Percentiles rank a stretch among this genome's conserved stretches.
Evolutionary conservation across 2,888 invertebrate species (phyloP).

Genomic region (Metopia argyrocephala): DNA sequence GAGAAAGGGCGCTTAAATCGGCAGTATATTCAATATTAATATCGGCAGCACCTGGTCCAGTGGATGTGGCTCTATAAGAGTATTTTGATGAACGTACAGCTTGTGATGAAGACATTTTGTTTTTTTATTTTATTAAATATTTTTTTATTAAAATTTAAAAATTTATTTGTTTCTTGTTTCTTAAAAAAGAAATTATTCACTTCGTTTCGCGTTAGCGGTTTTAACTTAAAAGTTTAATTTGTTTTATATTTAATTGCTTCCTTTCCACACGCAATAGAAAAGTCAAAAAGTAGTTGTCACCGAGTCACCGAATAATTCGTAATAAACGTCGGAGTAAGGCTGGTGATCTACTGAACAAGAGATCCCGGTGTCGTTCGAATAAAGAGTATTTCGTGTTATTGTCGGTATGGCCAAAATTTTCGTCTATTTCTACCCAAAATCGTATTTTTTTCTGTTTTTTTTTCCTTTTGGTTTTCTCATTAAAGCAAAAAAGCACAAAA

Average conservation of each 20-base stretch:
- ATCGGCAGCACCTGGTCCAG: constrained; percentile 90
- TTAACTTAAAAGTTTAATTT: background rate
- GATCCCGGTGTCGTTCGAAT: constrained; percentile 80
- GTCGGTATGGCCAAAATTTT: constrained; percentile 70
- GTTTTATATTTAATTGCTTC: constrained; percentile 52
- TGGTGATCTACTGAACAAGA: constrained; percentile 80
- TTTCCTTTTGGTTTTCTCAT: constrained; percentile 27
- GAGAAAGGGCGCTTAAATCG: constrained; percentile 95
- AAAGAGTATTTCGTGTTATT: constrained; percentile 78
- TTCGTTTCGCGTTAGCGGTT: constrained; percentile 67
- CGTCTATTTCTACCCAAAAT: constrained; percentile 70
- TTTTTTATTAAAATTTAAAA: constrained; percentile 37
- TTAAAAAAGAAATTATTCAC: constrained; percentile 62
- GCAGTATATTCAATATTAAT: constrained; percentile 96
- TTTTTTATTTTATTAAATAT: constrained; percentile 19
- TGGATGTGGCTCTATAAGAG: constrained; percentile 93
- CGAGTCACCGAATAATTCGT: constrained; percentile 79
- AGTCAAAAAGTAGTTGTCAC: constrained; percentile 77
- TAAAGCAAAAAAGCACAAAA: constrained; percentile 38
- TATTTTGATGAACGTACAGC: constrained; percentile 93
- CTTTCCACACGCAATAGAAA: constrained; percentile 70
- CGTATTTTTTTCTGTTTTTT: constrained; percentile 33
- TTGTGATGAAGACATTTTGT: constrained; percentile 86
- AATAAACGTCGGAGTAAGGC: constrained; percentile 80
- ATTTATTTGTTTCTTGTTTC: constrained; percentile 40